Evolutionary conservation across 2,113 vertebrate species (phyloP).

Genomic region (Girardinichthys multiradiatus): DNA sequence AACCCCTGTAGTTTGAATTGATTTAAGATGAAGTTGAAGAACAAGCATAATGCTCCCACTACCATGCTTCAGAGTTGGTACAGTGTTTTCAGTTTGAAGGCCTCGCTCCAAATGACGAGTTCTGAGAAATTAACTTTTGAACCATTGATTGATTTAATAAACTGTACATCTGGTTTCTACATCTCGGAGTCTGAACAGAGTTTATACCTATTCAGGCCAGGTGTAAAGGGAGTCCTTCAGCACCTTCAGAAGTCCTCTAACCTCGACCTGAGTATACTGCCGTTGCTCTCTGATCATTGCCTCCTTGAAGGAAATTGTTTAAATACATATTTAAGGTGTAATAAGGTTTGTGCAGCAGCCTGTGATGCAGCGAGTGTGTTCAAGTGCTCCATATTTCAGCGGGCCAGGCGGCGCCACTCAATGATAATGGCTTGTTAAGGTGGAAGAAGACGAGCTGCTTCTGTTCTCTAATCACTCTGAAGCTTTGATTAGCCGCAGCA

Average conservation of each 20-base stretch:
- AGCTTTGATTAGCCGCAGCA: slow-evolving; percentile 73
- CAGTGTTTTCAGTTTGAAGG: too few relatives aligned
- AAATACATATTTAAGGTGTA: slow-evolving; percentile 48
- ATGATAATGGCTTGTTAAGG: slow-evolving; percentile 70
- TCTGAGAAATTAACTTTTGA: not conserved
- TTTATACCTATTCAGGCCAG: too few relatives aligned
- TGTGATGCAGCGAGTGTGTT: slow-evolving; percentile 14
- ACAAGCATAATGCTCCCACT: too few relatives aligned
- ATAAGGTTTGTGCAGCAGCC: slow-evolving; percentile 29
- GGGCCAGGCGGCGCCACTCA: slow-evolving; percentile 18
- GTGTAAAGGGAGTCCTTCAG: slow-evolving; percentile 1
- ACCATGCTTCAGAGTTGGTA: too few relatives aligned
- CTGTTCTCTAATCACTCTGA: slow-evolving; percentile 69
- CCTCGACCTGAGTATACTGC: not conserved
- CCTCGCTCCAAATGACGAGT: too few relatives aligned
- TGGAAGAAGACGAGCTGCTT: slow-evolving; percentile 44
- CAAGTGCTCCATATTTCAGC: slow-evolving; percentile 62
- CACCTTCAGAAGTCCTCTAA: slow-evolving; percentile 12
- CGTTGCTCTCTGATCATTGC: not conserved
- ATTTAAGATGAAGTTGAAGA: too few relatives aligned
- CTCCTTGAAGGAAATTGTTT: slow-evolving; percentile 32
- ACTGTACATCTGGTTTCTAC: not conserved
- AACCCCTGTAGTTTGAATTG: too few relatives aligned
- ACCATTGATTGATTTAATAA: not conserved
- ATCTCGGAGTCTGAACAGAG: not conserved